Evolutionary conservation across 2,113 vertebrate genomes (phyloP), one percentile per base, ranked within the genome.

Genomic region (Gasterosteus nipponicus): DNA sequence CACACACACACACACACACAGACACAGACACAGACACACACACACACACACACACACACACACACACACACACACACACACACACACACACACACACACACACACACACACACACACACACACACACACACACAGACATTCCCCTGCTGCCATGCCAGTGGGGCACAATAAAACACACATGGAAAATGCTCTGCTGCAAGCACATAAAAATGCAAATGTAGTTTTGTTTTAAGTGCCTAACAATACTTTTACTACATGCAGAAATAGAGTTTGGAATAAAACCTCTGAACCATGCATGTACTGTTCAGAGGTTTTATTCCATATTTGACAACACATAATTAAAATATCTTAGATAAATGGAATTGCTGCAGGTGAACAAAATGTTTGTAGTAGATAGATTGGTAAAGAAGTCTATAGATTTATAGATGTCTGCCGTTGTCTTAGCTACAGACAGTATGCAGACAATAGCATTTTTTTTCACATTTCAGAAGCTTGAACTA

Each of bases 161-260:
- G 82, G 78, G 85, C 65, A 76, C 69, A 82, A 83, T 85, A 84
- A 88, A 86, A 91, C 77, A 81, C 81, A 88, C 77, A 82, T 7
- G 39, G 56, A 86, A 88, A 80, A 76, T 63, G 41, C 51, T 81
- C 19, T 10, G 68, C 75, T 81, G 85, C 65, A 56, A 64, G 57
- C 60, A 65, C 58, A 66, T 57, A 82, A 81, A 82, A 5, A 35
- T 70, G 61, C 22, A 69, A 59, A 51, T 54, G 71, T 56, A 58
- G 67, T 75, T 77, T 8, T 49, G 33, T 81, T 82, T 81, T 64
- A 71, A 60, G 69, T 82, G 33, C 49, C 29, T 63, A 71, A 81
- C 70, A 41, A 47, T 38, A 53, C 39, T 38, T 29, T 22, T 19
- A 39, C 64, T 67, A 63, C 15, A n/a, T 38, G 8, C 1, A 47